A percentile compares a stretch with the other conserved stretches of the same genome.
Evolutionary conservation across 2,113 vertebrate genomes (phyloP).

Genomic region (Ia io): DNA sequence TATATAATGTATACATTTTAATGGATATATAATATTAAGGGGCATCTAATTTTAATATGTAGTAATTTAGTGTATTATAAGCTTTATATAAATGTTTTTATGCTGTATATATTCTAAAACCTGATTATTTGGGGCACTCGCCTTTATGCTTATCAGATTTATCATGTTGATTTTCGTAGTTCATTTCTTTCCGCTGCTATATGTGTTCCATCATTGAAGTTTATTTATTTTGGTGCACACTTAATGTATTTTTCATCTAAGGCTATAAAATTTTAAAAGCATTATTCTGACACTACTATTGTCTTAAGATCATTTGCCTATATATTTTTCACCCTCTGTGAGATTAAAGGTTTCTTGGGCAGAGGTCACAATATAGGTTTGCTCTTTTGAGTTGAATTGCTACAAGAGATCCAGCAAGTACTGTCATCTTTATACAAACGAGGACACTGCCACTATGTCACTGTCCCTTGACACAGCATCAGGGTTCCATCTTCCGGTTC

Average conservation of each 20-base stretch:
- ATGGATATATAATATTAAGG: neutral
- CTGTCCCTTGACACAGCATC: neutral
- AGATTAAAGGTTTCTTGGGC: neutral
- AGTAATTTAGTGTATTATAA: neutral
- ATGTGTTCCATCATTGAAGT: neutral
- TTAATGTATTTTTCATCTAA: constrained; percentile 13
- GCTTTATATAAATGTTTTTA: neutral
- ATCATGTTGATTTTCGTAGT: neutral
- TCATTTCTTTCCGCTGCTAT: neutral
- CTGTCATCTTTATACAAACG: neutral
- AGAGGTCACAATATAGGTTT: neutral
- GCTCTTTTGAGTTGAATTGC: neutral
- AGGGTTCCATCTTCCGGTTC: neutral
- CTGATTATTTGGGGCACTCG: neutral
- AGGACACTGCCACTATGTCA: neutral
- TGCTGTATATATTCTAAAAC: neutral
- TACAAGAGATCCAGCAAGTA: neutral
- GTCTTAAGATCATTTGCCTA: neutral
- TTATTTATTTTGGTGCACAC: neutral
- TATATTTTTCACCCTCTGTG: neutral
- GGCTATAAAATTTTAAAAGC: neutral
- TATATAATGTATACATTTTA: neutral
- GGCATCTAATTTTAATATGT: neutral
- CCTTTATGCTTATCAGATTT: neutral
- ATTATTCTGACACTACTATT: neutral